Evolutionary conservation across 2,797 vertebrate genomes (phyloP), one percentile per base, ranked within the genome.

Genomic region (Lepilemur septentrionalis): DNA sequence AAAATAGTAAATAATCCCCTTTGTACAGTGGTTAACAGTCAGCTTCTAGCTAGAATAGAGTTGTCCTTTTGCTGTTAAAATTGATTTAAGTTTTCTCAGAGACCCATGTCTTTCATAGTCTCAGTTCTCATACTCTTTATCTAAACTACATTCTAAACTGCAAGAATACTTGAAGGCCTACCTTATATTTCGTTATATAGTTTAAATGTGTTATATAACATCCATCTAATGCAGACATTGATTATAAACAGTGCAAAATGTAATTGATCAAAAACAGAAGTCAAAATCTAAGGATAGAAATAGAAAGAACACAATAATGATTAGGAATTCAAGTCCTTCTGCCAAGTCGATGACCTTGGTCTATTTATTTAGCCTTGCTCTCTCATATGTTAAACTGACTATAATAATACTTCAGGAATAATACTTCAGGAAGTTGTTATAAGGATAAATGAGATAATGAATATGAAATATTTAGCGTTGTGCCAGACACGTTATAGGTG

Each of bases 181-280:
- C 76, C 63, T 90, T 83, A 11, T 67, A 79, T 95, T 95, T 94
- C 20, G 61, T 79, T 83, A 87, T 61, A 32, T 94, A 69, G 2
- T 93, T 89, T 96, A 78, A 79, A 73, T 8, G 4, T 89, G 50
- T 81, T 82, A 57, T 75, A 52, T 82, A 92, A 23, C 3, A 41
- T 46, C 25, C 23, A 48, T 83, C 84, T 79, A 73, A 94, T 79
- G 32, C 25, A 82, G 32, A 69, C 32, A 83, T 73, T 86, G 28
- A 73, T 92, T 91, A 94, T 91, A 84, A 79, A 69, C 46, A 87
- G 38, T 94, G 87, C 23, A 97, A 89, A 94, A 88, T 91, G 18
- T 88, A 94, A 84, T 84, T 75, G 63, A 59, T 88, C 75, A 93
- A 81, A 92, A 96, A 84, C 28, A 75, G 22, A 94, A 88, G 46